A percentile compares a stretch with the other conserved stretches of the same genome.
These are phyloP conservation scores for Formicarius rufipectus DNA, from an alignment of 2,113 vertebrate genomes.

Conservation along the genomic window DNA sequence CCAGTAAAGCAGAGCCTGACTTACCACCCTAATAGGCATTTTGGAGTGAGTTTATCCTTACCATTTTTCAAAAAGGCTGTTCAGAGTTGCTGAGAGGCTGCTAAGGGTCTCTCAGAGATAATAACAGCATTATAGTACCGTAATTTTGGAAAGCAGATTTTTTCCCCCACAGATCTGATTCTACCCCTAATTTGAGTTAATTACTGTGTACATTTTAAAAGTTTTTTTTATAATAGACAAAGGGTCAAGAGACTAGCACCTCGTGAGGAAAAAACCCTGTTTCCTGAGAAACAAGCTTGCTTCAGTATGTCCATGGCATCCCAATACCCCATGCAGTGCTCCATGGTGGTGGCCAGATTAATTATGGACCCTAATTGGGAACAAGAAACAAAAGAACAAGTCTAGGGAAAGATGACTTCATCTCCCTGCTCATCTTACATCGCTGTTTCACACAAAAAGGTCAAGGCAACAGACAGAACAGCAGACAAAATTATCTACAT, in stretches of 20 bases:
- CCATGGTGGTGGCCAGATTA: neutral
- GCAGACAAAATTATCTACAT: constrained; percentile 7
- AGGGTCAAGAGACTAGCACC: neutral
- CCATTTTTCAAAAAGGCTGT: neutral
- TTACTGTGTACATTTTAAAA: neutral
- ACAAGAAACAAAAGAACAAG: constrained; percentile 51
- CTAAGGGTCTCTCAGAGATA: neutral
- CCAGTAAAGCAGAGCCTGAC: neutral
- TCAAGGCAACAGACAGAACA: neutral
- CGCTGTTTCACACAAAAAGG: constrained; percentile 22
- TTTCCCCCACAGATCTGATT: neutral
- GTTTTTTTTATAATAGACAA: neutral
- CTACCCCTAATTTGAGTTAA: neutral
- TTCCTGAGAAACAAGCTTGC: constrained; percentile 17
- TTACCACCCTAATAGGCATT: neutral
- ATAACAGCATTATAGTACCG: neutral
- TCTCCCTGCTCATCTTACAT: constrained; percentile 41
- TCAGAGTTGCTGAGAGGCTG: neutral
- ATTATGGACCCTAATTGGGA: constrained; percentile 61
- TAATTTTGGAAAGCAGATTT: neutral
- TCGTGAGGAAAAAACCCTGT: neutral
- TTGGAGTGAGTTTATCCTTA: neutral
- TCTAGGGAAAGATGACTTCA: constrained; percentile 45
- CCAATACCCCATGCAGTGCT: neutral
- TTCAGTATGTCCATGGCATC: neutral